Conservation (phyloP, 2,113 vertebrate species). For the Saimiri boliviensis region DNA sequence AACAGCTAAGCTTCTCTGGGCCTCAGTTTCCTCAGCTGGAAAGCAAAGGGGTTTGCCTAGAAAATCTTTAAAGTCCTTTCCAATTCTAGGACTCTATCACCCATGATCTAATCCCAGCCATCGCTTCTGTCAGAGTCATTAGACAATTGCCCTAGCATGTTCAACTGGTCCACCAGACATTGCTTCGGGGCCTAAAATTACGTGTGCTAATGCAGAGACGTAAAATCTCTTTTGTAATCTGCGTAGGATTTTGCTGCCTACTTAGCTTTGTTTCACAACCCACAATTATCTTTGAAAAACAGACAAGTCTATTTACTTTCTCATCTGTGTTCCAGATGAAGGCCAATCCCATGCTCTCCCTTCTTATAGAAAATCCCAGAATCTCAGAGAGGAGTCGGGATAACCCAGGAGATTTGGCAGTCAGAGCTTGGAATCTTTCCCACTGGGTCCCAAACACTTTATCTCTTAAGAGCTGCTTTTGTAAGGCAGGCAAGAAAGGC, state of each 20-base stretch:
- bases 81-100: conserved; percentile 14
- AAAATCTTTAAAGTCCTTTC: conserved; percentile 44
- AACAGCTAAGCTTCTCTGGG: background rate
- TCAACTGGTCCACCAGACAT: conserved; percentile 65
- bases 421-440: conserved; percentile 45
- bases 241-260: conserved; percentile 61
- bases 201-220: conserved; percentile 41
- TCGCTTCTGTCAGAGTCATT: conserved; percentile 1
- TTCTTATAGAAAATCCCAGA: conserved; percentile 70
- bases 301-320: conserved; percentile 74
- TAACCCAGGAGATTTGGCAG: conserved; percentile 61
- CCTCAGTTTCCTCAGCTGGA: background rate
- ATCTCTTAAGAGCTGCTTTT: conserved; percentile 65
- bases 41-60: background rate
- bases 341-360: background rate
- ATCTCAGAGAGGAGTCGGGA: conserved; percentile 64
- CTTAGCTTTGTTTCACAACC: conserved; percentile 69
- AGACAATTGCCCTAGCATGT: conserved; percentile 44
- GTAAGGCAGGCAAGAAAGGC: conserved; percentile 58
- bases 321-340: conserved; percentile 43
- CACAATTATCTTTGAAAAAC: conserved; percentile 76
- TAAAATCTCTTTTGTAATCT: conserved; percentile 67
- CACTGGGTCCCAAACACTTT: conserved; percentile 49
- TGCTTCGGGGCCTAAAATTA: conserved; percentile 65
- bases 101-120: conserved; percentile 37